Percentiles rank a stretch among this genome's conserved stretches.
Evolutionary conservation across 2,113 vertebrate genomes (phyloP).

Genomic region (Poeciliopsis retropinna): DNA sequence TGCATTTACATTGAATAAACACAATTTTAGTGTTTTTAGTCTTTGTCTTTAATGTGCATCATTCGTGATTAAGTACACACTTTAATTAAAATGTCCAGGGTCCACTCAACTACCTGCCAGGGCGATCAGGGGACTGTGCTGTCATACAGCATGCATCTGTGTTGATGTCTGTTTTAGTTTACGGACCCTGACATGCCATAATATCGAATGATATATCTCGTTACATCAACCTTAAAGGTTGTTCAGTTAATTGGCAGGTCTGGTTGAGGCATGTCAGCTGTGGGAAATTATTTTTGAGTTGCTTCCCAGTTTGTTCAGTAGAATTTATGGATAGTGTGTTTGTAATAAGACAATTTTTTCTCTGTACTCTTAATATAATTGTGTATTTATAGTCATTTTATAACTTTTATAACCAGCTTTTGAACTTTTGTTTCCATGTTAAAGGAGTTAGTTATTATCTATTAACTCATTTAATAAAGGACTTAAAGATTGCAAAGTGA

Average conservation of each 20-base stretch:
- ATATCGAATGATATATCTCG: background rate
- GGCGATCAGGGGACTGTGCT: background rate
- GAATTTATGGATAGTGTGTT: background rate
- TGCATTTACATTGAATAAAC: no score
- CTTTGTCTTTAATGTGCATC: background rate
- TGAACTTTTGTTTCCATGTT: no score
- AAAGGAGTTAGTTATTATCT: no score
- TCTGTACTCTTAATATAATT: background rate
- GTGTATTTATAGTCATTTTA: background rate
- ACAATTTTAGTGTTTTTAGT: background rate
- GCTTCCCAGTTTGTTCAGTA: background rate
- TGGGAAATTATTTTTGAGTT: background rate
- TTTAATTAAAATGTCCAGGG: background rate
- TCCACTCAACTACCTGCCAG: background rate
- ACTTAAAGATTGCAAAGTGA: no score
- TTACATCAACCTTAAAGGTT: background rate
- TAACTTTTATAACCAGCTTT: no score
- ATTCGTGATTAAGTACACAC: background rate
- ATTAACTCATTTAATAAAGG: no score
- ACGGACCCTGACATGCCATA: no score
- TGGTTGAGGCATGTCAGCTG: background rate
- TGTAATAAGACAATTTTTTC: background rate
- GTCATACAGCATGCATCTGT: background rate
- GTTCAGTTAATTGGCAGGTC: background rate
- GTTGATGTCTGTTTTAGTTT: background rate